A percentile compares a stretch with the other conserved stretches of the same genome.
phyloP scores from a whole-genome alignment of 2,797 vertebrate genomes.

The Cynodonichthys magdalenae region DNA sequence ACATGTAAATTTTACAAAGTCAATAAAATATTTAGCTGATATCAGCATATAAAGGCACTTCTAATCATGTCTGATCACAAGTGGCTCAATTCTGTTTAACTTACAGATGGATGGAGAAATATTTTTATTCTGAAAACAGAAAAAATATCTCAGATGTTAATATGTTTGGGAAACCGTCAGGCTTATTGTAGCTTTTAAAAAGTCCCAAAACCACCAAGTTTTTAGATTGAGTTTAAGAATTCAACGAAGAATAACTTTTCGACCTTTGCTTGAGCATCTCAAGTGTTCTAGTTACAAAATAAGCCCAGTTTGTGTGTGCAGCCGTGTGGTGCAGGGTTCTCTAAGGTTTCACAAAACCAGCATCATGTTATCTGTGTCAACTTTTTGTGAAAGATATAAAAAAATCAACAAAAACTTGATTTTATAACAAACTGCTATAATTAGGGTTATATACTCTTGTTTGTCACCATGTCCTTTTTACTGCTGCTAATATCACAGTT shows the following conservation, averaged over 20 bases:
- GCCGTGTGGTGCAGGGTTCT: slow-evolving; percentile 4
- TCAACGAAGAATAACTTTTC: background rate
- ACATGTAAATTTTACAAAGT: slow-evolving; percentile 6
- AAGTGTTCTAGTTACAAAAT: slow-evolving; percentile 36
- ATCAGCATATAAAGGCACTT: background rate
- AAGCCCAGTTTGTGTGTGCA: slow-evolving; percentile 38
- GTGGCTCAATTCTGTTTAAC: slow-evolving; percentile 2
- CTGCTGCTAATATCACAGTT: background rate
- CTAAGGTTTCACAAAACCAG: background rate
- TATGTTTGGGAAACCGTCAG: background rate
- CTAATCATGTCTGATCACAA: slow-evolving; percentile 21
- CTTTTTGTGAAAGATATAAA: slow-evolving; percentile 7
- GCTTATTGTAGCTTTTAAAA: background rate
- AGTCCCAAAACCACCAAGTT: background rate
- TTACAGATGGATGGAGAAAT: background rate
- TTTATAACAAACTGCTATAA: background rate
- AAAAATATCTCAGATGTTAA: slow-evolving; percentile 7
- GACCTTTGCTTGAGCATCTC: slow-evolving; percentile 19
- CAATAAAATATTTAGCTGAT: slow-evolving; percentile 8
- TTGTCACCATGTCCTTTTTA: background rate
- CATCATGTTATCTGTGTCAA: background rate
- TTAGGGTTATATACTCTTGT: background rate
- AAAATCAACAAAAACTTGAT: background rate
- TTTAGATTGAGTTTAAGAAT: slow-evolving; percentile 16
- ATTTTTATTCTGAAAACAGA: background rate